A percentile compares a stretch with the other conserved stretches of the same genome.
Evolutionary conservation across 2,888 invertebrate species (phyloP).

Genomic region (Trissonchulus latispiculum): DNA sequence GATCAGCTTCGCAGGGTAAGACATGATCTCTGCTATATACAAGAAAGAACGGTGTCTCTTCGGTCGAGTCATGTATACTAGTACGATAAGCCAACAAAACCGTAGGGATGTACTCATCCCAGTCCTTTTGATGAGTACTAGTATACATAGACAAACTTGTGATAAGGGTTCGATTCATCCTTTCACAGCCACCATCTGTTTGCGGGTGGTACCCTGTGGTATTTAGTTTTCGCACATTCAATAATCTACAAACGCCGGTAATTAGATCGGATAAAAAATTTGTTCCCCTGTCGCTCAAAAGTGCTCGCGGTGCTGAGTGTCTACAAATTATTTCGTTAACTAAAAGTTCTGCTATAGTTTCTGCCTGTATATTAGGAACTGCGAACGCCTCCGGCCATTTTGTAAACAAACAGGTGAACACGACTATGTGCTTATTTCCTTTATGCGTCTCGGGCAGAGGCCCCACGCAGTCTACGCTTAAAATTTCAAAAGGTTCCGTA

Average conservation of each 20-base stretch:
- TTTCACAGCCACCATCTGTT: conserved; percentile 29
- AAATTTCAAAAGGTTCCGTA: conserved; percentile 28
- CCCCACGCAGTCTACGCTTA: too few species aligned
- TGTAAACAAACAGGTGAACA: conserved; percentile 26
- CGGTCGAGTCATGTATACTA: too few species aligned
- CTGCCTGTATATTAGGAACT: too few species aligned
- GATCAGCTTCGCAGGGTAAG: too few species aligned
- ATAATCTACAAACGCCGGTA: too few species aligned
- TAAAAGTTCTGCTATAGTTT: too few species aligned
- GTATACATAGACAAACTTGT: conserved; percentile 30
- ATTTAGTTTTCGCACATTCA: too few species aligned
- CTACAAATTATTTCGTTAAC: too few species aligned
- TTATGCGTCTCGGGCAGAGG: too few species aligned
- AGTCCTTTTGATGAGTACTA: conserved; percentile 25
- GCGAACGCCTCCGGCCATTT: conserved; percentile 31
- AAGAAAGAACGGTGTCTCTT: not conserved
- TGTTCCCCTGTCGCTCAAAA: conserved; percentile 29
- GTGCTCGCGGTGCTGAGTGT: conserved; percentile 25
- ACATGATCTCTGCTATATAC: too few species aligned
- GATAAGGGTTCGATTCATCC: conserved; percentile 31
- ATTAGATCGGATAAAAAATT: conserved; percentile 26
- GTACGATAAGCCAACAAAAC: too few species aligned
- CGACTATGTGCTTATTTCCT: conserved; percentile 29
- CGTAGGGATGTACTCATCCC: conserved; percentile 6
- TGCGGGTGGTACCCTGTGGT: too few species aligned